phyloP scores from a whole-genome alignment of 1,140 invertebrate genomes.

The Plodia interpunctella region DNA sequence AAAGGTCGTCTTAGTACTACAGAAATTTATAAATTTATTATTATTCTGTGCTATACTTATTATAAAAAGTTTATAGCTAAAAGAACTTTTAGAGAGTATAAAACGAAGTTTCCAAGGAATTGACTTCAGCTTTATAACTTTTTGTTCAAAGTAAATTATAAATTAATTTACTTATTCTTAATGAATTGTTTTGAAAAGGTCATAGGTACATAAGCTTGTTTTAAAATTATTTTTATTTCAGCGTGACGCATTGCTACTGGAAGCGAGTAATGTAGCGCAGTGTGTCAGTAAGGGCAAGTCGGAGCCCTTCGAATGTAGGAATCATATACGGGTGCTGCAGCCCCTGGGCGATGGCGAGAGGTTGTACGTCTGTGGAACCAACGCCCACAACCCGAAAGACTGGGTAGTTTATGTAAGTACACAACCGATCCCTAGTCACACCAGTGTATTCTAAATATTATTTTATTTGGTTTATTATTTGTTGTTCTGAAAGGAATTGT shows the following conservation, averaged over 20 bases:
- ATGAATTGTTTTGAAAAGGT: not conserved
- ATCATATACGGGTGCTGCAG: slow-evolving; percentile 90
- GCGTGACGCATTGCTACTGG: slow-evolving; percentile 85
- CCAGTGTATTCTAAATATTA: slow-evolving; percentile 12
- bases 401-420: slow-evolving; percentile 90
- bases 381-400: slow-evolving; percentile 91
- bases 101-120: not conserved
- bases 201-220: no score
- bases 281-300: slow-evolving; percentile 90
- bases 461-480: not conserved
- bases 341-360: slow-evolving; percentile 87
- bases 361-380: slow-evolving; percentile 90
- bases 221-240: slow-evolving; percentile 50
- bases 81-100: not conserved
- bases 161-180: not conserved
- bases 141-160: not conserved
- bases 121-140: not conserved
- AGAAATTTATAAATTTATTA: not conserved
- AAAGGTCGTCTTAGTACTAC: not conserved
- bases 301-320: slow-evolving; percentile 89
- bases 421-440: no score
- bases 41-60: not conserved
- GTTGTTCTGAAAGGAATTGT: no score
- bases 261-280: slow-evolving; percentile 84
- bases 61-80: not conserved